Evolutionary conservation across 1,140 invertebrate species (phyloP).

Genomic region (Cheumatopsyche charites): DNA sequence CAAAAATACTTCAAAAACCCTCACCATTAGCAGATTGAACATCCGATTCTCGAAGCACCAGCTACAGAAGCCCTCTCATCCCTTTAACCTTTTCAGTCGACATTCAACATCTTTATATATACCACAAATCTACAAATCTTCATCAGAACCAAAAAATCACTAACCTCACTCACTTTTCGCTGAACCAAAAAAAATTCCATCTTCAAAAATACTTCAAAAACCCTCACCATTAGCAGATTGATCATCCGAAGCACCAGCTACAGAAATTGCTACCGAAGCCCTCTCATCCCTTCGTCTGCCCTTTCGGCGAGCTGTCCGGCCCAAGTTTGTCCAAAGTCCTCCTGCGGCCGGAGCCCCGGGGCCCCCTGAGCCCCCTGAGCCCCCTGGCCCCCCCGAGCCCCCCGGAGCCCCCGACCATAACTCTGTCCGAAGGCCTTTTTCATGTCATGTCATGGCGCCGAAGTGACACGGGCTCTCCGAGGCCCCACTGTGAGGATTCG

Average conservation of each 20-base stretch:
- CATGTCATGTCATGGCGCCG: conserved; percentile 47
- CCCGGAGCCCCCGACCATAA: conserved; percentile 41
- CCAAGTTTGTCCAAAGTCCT: conserved; percentile 39
- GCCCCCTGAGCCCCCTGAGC: too few species aligned
- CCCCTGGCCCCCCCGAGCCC: neutral
- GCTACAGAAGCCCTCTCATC: too few species aligned
- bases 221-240: conserved; percentile 36
- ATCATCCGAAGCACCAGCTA: conserved; percentile 31
- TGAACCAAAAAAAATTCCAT: too few species aligned
- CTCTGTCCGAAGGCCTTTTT: conserved; percentile 48
- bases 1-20: too few species aligned
- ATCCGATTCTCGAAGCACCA: too few species aligned
- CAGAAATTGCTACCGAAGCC: conserved; percentile 33
- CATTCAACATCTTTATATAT: too few species aligned
- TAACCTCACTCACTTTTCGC: too few species aligned
- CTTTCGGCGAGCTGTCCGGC: conserved; percentile 30
- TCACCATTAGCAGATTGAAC: too few species aligned
- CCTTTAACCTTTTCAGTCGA: too few species aligned
- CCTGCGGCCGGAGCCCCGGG: neutral
- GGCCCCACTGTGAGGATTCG: neutral
- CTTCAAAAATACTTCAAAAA: too few species aligned
- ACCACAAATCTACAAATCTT: too few species aligned
- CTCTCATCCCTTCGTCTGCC: conserved; percentile 8
- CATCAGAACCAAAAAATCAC: too few species aligned
- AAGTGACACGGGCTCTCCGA: conserved; percentile 25